Evolutionary conservation across 1,140 invertebrate genomes (phyloP), one percentile per base, ranked within the genome.

Genomic region (Lepidurus arcticus): DNA sequence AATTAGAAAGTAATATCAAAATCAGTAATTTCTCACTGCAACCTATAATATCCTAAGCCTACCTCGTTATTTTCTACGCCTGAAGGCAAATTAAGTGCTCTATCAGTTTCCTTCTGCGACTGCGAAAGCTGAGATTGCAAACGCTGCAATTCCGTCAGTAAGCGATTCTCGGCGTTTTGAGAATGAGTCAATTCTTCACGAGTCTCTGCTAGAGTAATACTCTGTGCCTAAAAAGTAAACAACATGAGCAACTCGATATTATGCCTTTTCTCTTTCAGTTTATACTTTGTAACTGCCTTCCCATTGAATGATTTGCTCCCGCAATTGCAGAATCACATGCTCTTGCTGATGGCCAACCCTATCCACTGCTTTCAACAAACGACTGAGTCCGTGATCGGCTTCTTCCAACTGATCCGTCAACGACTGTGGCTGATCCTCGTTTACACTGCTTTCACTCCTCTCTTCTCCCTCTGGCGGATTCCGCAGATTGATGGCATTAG

Each of bases 331-430:
- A 65, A 65, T 65, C 6, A 21, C 13, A n/a, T 65, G 53, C 21
- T 65, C 53, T 4, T 65, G 53, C 21, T 65, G 53, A 13, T 11
- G 13, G 53, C 53, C 53, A n/a, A 65, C 53, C 13, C 53, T 65
- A 16, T 65, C 53, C 16, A 16, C 1, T 26, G 75, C 78, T 44
- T 74, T 73, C 43, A 78, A 34, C 24, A 78, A 45, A 44, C 75
- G 74, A 8, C 73, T 75, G 10, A 78, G 44, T 24, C 44, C 73
- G 21, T 78, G 78, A 44, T 78, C 78, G 13, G 73, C 73, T 47
- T 78, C 78, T 6, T 78, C 78, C 26, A 78, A 44, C 73, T 78
- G 78, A 45, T 78, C 78, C 11, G 75, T 74, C 34, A 78, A 16
- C 4, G 78, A 78, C 47, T 74, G 65, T 6, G 78, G 73, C n/a